These are phyloP conservation scores for Catocala nupta DNA, from an alignment of 2,888 invertebrate genomes.

Conservation along the genomic window DNA sequence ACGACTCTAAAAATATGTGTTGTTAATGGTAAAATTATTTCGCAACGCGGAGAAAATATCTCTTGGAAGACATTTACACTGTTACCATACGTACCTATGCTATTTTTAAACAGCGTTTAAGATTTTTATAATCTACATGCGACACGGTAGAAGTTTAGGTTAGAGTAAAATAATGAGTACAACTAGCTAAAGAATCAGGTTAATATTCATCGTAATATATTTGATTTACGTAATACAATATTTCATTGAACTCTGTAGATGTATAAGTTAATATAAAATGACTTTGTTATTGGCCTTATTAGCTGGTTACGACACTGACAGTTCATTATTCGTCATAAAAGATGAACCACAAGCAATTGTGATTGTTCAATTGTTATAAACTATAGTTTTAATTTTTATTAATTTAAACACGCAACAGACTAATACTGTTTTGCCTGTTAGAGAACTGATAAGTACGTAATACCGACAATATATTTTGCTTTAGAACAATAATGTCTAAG, in stretches of 20 bases:
- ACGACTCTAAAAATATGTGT: slow-evolving; percentile 47
- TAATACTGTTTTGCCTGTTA: slow-evolving; percentile 28
- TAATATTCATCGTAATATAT: too few relatives aligned
- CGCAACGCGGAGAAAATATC: slow-evolving; percentile 50
- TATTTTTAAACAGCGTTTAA: neutral
- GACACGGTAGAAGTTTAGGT: neutral
- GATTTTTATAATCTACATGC: neutral
- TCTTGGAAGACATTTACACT: slow-evolving; percentile 16
- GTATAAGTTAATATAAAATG: slow-evolving; percentile 27
- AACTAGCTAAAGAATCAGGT: too few relatives aligned
- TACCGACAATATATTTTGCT: slow-evolving; percentile 15
- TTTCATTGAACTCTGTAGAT: slow-evolving; percentile 31
- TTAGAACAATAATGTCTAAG: slow-evolving; percentile 24
- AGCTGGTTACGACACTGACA: slow-evolving; percentile 42
- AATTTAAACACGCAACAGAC: slow-evolving; percentile 9
- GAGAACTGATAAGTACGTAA: slow-evolving; percentile 25
- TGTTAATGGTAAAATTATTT: slow-evolving; percentile 50
- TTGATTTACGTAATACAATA: too few relatives aligned
- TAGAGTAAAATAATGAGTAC: neutral
- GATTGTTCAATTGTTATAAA: slow-evolving; percentile 3
- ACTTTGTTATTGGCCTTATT: slow-evolving; percentile 41
- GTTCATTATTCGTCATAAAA: slow-evolving; percentile 38
- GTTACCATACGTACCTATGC: too few relatives aligned
- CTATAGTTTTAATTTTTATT: too few relatives aligned
- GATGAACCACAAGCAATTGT: slow-evolving; percentile 33